These are phyloP conservation scores for Lepidostoma basale DNA, from an alignment of 1,140 invertebrate genomes.

Conservation along the genomic window DNA sequence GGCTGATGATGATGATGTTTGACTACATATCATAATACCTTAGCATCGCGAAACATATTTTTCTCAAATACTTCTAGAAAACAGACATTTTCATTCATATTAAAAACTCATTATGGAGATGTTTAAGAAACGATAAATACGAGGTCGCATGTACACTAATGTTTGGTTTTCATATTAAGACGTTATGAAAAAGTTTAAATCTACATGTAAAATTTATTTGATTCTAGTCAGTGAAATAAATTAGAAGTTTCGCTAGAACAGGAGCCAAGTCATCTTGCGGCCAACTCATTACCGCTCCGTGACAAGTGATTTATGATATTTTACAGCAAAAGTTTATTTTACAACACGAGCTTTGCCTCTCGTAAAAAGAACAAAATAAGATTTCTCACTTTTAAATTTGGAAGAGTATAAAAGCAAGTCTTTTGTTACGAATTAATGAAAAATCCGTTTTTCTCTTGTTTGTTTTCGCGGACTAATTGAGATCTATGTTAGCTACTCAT, in stretches of 20 bases:
- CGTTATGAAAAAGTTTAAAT: too few relatives aligned
- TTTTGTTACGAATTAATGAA: constrained; percentile 16
- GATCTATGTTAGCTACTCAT: background rate
- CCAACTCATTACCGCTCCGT: constrained; percentile 18
- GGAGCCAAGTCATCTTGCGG: constrained; percentile 20
- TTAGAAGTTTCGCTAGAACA: background rate
- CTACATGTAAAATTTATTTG: background rate
- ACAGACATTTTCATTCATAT: too few relatives aligned
- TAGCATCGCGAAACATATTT: too few relatives aligned
- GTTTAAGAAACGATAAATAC: too few relatives aligned
- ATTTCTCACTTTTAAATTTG: constrained; percentile 21
- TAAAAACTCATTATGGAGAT: too few relatives aligned
- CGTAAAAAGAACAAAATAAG: constrained; percentile 10
- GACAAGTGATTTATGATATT: constrained; percentile 32
- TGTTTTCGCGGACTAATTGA: background rate
- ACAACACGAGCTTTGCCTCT: background rate
- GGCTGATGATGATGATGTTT: too few relatives aligned
- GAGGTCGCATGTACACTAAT: too few relatives aligned
- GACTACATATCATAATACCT: too few relatives aligned
- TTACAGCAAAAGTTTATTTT: constrained; percentile 6
- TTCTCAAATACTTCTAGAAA: too few relatives aligned
- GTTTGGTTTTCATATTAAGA: too few relatives aligned
- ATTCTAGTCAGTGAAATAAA: constrained; percentile 1
- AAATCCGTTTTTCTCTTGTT: background rate
- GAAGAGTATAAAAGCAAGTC: background rate